phyloP scores from a whole-genome alignment of 2,888 invertebrate genomes.

The Lasioglossum zephyrum region DNA sequence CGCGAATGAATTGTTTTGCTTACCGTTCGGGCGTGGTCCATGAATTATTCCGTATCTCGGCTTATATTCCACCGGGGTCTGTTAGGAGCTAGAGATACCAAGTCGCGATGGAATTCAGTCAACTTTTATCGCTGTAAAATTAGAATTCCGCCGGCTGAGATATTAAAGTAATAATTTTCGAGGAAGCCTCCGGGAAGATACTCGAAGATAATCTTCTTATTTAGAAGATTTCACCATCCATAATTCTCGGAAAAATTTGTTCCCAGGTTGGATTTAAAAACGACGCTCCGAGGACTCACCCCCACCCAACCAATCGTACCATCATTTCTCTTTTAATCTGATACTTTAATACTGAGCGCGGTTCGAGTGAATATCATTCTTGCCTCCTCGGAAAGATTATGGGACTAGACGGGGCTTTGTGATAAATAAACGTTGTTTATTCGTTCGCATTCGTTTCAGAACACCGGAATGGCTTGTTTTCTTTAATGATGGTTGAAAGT shows the following conservation, averaged over 20 bases:
- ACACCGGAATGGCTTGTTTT: no score
- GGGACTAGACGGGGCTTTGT: background rate
- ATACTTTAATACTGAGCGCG: background rate
- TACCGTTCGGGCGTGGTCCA: background rate
- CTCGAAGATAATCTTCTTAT: slow-evolving; percentile 6
- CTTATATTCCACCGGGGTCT: background rate
- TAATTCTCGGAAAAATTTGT: slow-evolving; percentile 5
- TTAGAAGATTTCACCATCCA: background rate
- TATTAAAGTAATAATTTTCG: background rate
- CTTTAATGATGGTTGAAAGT: no score
- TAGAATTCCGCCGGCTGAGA: background rate
- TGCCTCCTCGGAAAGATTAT: background rate
- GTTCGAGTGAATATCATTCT: background rate
- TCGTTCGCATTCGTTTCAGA: background rate
- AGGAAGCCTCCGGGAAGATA: background rate
- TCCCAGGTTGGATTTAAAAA: background rate
- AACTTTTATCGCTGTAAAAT: slow-evolving; percentile 7
- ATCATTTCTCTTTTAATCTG: background rate
- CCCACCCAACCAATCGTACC: background rate
- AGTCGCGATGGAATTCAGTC: background rate
- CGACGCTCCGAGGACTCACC: background rate
- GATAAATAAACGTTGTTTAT: background rate
- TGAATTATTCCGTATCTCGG: slow-evolving; percentile 4
- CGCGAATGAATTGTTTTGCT: slow-evolving; percentile 2
- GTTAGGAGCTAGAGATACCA: background rate